Percentiles rank a stretch among this genome's conserved stretches.
Evolutionary conservation across 2,888 invertebrate species (phyloP).

Genomic region (Limnephilus auricula): DNA sequence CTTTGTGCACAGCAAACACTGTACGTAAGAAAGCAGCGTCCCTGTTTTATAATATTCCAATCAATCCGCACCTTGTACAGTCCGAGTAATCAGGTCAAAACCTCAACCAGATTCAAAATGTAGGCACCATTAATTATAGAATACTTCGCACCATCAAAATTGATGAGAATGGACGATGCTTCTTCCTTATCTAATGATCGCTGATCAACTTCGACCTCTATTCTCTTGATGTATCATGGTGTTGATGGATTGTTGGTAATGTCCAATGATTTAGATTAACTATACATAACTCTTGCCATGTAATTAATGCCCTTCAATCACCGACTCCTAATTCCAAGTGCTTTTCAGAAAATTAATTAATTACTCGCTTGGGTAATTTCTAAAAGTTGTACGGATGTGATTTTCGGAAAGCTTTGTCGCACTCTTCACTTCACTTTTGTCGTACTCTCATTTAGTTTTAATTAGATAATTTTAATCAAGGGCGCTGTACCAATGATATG

Average conservation of each 20-base stretch:
- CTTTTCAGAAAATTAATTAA: not conserved
- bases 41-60: not conserved
- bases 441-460: not conserved
- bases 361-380: not conserved
- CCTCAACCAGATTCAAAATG: not conserved
- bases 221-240: not conserved
- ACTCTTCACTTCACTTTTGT: not conserved
- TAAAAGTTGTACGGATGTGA: not conserved
- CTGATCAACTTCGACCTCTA: not conserved
- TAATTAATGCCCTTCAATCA: not conserved
- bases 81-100: not conserved
- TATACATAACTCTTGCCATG: not conserved
- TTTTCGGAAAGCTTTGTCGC: not conserved
- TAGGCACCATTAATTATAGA: not conserved
- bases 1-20: not conserved
- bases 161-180: not conserved
- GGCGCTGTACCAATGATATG: too few species aligned
- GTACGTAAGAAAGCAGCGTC: not conserved
- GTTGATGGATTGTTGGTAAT: not conserved
- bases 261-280: not conserved
- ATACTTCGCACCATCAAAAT: not conserved
- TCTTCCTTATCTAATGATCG: not conserved
- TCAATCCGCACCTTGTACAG: not conserved
- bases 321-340: not conserved
- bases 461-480: too few species aligned